Conservation (phyloP, 2,797 vertebrate genomes). For the Urophycis tenuis region DNA sequence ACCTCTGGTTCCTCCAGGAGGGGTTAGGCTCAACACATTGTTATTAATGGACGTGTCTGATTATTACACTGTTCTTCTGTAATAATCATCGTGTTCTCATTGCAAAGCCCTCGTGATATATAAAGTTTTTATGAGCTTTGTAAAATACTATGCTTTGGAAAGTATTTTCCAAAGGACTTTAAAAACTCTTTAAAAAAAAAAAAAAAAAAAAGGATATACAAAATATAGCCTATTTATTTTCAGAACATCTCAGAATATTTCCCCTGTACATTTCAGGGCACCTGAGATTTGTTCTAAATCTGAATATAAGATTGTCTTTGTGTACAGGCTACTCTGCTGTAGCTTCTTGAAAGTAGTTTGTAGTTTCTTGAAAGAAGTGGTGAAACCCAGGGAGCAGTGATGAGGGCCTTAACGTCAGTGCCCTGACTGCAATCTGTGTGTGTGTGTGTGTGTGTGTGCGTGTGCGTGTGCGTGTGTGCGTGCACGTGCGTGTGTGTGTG, state of each 20-base stretch:
- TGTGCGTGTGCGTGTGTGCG: too few species aligned
- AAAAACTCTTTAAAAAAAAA: too few species aligned
- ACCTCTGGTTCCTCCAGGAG: background rate
- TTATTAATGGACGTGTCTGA: background rate
- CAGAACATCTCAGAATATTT: background rate
- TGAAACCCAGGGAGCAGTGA: background rate
- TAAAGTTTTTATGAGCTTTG: background rate
- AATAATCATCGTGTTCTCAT: too few species aligned
- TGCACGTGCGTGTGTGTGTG: too few species aligned
- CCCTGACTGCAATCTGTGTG: too few species aligned
- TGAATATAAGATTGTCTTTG: background rate
- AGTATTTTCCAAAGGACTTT: background rate
- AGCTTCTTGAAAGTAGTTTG: background rate
- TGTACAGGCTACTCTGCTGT: background rate
- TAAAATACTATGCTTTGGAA: too few species aligned
- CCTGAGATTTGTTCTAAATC: background rate
- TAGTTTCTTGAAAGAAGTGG: too few species aligned
- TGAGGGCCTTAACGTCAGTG: background rate
- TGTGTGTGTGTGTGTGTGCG: too few species aligned
- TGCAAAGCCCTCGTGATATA: background rate
- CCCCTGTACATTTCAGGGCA: constrained; percentile 39
- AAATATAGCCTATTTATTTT: background rate
- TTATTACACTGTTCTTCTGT: background rate
- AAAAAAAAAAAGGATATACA: background rate
- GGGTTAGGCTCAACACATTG: too few species aligned